Percentiles rank a stretch among this genome's conserved stretches.
Evolutionary conservation across 2,113 vertebrate genomes (phyloP).

Genomic region (Oreochromis aureus): DNA sequence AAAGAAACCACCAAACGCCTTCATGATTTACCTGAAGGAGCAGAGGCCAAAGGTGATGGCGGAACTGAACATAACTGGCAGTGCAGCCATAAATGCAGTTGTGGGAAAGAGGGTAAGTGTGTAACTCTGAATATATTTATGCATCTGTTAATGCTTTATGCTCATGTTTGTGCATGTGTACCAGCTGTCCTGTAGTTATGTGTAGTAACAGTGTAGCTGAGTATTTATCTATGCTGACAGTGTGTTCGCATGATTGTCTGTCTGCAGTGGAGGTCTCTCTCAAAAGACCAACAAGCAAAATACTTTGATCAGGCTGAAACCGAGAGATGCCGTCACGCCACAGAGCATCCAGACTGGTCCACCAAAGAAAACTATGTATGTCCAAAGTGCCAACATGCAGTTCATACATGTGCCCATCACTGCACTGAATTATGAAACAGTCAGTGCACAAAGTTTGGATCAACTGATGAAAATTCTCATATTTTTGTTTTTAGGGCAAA

Average conservation of each 20-base stretch:
- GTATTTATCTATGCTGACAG: background rate
- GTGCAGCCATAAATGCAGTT: rapidly evolving
- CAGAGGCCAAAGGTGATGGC: background rate
- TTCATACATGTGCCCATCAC: background rate
- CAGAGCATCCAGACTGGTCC: background rate
- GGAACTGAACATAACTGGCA: rapidly evolving
- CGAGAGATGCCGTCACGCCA: background rate
- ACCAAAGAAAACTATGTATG: background rate
- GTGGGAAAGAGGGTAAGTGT: background rate
- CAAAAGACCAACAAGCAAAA: rapidly evolving
- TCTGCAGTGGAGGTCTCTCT: background rate
- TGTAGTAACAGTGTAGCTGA: background rate
- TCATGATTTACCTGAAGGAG: background rate
- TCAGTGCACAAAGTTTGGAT: background rate
- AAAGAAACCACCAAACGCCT: background rate
- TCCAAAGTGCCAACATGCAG: background rate
- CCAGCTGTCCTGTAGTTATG: background rate
- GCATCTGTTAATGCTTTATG: rapidly evolving
- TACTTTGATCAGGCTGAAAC: background rate
- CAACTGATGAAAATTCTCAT: background rate
- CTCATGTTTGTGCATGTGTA: background rate
- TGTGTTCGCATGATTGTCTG: background rate
- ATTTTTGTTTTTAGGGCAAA: background rate
- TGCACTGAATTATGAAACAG: no score
- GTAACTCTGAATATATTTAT: background rate